Percentiles rank a stretch among this genome's conserved stretches.
Conservation (phyloP, 2,797 vertebrate species). For the Characodon lateralis region DNA sequence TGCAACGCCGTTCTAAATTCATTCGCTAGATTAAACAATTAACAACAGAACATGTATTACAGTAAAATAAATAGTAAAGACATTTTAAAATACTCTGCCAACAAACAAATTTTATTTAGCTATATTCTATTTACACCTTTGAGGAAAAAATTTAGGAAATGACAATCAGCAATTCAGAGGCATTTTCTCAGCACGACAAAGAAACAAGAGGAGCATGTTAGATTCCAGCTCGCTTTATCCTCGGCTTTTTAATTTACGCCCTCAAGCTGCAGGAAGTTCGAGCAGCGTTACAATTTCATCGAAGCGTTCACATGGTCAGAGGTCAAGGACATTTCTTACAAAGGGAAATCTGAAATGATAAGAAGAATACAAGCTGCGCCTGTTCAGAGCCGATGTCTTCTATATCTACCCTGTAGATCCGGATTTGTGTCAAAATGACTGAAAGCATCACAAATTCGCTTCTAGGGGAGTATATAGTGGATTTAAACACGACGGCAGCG, state of each 20-base stretch:
- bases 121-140: background rate
- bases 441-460: slow-evolving; percentile 97
- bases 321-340: slow-evolving; percentile 43
- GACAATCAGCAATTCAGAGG: background rate
- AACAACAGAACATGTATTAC: background rate
- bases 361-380: slow-evolving; percentile 39
- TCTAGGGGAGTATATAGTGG: slow-evolving; percentile 99
- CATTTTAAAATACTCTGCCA: background rate
- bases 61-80: background rate
- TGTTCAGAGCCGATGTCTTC: slow-evolving; percentile 92
- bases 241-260: background rate
- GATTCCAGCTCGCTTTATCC: background rate
- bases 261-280: slow-evolving; percentile 27
- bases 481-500: slow-evolving; percentile 91
- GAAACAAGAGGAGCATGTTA: background rate
- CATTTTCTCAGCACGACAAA: background rate
- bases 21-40: background rate
- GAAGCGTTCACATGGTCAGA: slow-evolving; percentile 20
- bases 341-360: slow-evolving; percentile 52
- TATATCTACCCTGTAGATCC: slow-evolving; percentile 99
- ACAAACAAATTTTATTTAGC: background rate
- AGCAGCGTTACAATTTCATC: slow-evolving; percentile 26
- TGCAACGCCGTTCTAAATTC: background rate
- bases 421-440: slow-evolving; percentile 98
- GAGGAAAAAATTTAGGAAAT: background rate